These are phyloP conservation scores for Drosophila yakuba DNA, from an alignment of 1,140 invertebrate species.

Conservation along the genomic window DNA sequence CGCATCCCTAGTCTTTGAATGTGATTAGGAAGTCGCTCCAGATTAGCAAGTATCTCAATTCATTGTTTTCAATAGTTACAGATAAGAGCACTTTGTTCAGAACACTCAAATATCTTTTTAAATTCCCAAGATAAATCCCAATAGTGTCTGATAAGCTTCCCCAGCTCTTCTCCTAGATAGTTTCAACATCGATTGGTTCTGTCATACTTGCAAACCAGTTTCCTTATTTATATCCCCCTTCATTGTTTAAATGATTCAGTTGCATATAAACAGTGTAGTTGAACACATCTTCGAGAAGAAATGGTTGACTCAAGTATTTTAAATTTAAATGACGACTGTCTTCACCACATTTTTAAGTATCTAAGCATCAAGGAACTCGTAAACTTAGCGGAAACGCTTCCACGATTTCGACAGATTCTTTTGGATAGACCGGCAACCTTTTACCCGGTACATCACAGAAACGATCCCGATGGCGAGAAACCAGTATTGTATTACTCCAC, in stretches of 20 bases:
- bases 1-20: background rate
- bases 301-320: conserved; percentile 10
- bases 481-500: conserved; percentile 15
- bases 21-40: background rate
- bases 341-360: conserved; percentile 20
- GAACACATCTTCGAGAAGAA: background rate
- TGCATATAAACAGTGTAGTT: no score
- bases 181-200: background rate
- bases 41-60: background rate
- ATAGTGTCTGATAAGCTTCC: background rate
- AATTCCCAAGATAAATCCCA: background rate
- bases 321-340: conserved; percentile 26
- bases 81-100: background rate
- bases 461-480: background rate
- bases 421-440: background rate
- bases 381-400: background rate
- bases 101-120: background rate
- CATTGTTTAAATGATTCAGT: background rate
- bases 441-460: conserved; percentile 16
- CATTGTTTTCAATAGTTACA: background rate
- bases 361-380: conserved; percentile 16
- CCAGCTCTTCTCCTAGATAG: background rate
- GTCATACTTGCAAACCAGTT: no score
- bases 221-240: background rate
- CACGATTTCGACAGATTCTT: conserved; percentile 2